These are phyloP conservation scores for Cantharis rustica DNA, from an alignment of 2,888 invertebrate genomes.

Conservation along the genomic window DNA sequence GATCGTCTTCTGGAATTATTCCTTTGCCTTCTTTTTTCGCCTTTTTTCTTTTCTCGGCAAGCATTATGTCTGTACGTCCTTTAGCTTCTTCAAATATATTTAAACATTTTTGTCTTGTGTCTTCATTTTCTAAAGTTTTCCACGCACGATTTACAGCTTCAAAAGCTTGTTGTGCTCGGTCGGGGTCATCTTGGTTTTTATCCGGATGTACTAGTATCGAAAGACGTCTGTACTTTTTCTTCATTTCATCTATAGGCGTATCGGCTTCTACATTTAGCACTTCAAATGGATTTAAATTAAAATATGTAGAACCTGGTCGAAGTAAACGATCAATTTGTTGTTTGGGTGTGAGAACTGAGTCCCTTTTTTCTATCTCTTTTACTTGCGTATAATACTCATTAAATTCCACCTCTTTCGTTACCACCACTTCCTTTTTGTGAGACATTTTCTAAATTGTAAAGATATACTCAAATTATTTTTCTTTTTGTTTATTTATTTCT, in stretches of 20 bases:
- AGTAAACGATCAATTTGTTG: conserved; percentile 97
- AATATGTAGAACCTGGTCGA: conserved; percentile 96
- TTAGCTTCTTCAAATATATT: conserved; percentile 98
- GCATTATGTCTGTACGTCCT: conserved; percentile 90
- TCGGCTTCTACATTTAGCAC: conserved; percentile 92
- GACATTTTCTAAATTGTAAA: conserved; percentile 26
- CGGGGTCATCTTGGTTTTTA: conserved; percentile 96
- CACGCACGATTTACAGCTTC: conserved; percentile 94
- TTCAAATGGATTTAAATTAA: conserved; percentile 97
- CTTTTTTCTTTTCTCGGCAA: conserved; percentile 92
- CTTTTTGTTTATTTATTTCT: not conserved
- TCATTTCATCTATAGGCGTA: conserved; percentile 86
- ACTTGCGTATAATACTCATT: conserved; percentile 88
- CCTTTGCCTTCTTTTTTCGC: conserved; percentile 88
- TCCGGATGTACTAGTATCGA: conserved; percentile 99
- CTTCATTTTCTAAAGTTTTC: conserved; percentile 94
- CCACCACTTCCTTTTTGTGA: conserved; percentile 16
- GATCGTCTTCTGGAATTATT: conserved; percentile 87
- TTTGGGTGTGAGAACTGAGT: conserved; percentile 93
- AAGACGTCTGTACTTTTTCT: conserved; percentile 93
- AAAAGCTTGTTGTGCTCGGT: conserved; percentile 91
- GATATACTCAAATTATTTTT: not conserved
- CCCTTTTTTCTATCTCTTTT: conserved; percentile 97
- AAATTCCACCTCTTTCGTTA: conserved; percentile 69
- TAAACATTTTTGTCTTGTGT: conserved; percentile 89